Evolutionary conservation across 2,113 vertebrate genomes (phyloP), one percentile per base, ranked within the genome.

Genomic region (Clupea harengus): DNA sequence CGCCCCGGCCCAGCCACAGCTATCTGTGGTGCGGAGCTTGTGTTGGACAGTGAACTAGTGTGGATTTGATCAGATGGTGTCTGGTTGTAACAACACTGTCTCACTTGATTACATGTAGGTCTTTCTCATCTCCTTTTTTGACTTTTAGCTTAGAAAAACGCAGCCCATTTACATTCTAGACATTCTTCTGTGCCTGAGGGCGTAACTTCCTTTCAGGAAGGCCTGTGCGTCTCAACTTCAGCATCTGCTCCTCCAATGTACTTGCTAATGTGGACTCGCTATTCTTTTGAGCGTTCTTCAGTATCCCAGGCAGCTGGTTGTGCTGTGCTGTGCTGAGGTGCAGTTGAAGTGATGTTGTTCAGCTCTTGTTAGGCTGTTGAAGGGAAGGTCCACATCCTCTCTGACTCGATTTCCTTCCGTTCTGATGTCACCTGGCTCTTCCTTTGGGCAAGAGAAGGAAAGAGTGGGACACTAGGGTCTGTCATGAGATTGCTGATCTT

Each of bases 371-470:
- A 78, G 72, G 28, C 72, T 78, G 72, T 78, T 81, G 44, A 1
- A 57, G 85, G 88, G 86, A 92, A 89, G 87, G 81, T 87, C 86
- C 85, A 89, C 85, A 85, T 72, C 87, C 89, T 89, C 89, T 87
- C 90, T 87, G 84, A 89, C 87, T 88, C 57, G 88, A 87, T 82
- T 90, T 83, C 87, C 84, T 57, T 91, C 88, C 85, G 82, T 82
- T 15, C 64, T 89, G 85, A 83, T 85, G 86, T 91, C 88, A 90
- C 75, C 50, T 90, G 89, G 85, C 91, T 83, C 75, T 85, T 87
- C 85, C 64, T 91, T 88, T 88, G 47, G 86, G 80, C 67, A 88
- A 52, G 81, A 82, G 17, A 45, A 85, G 81, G 67, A 85, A 44
- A 60, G 85, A 64, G 32, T n/a, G 50, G 28, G 28, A 3, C 15